A percentile compares a stretch with the other conserved stretches of the same genome.
phyloP scores from a whole-genome alignment of 1,140 invertebrate species.

The Phymorhynchus buccinoides region DNA sequence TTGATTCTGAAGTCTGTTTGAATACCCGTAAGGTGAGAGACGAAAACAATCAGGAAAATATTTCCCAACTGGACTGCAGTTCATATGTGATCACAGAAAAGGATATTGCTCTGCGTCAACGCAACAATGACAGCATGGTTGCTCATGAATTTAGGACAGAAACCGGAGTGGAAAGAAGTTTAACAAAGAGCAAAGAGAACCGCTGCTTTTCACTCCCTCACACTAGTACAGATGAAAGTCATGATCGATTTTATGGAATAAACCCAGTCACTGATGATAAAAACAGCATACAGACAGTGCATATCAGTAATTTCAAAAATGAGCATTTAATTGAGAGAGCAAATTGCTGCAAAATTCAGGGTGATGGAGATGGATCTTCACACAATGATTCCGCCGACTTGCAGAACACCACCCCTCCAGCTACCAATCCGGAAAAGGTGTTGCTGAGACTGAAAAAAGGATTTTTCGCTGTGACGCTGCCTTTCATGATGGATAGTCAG shows the following conservation, averaged over 20 bases:
- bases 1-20: neutral
- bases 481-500: constrained; percentile 30
- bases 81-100: neutral
- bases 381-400: neutral
- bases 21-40: too few species aligned
- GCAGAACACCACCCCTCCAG: neutral
- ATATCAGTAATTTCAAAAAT: neutral
- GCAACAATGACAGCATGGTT: neutral
- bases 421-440: neutral
- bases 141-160: neutral
- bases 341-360: neutral
- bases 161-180: neutral
- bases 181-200: neutral
- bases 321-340: neutral
- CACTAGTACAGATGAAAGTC: neutral
- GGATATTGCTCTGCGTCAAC: neutral
- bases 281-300: neutral
- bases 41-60: neutral
- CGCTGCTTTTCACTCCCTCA: neutral
- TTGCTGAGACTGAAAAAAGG: neutral
- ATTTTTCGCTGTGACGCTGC: constrained; percentile 4
- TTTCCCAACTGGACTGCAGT: neutral
- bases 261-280: neutral
- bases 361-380: neutral
- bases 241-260: neutral